Percentiles rank a stretch among this genome's conserved stretches.
These are phyloP conservation scores for Lasiurus borealis DNA, from an alignment of 2,113 vertebrate genomes.

Conservation along the genomic window DNA sequence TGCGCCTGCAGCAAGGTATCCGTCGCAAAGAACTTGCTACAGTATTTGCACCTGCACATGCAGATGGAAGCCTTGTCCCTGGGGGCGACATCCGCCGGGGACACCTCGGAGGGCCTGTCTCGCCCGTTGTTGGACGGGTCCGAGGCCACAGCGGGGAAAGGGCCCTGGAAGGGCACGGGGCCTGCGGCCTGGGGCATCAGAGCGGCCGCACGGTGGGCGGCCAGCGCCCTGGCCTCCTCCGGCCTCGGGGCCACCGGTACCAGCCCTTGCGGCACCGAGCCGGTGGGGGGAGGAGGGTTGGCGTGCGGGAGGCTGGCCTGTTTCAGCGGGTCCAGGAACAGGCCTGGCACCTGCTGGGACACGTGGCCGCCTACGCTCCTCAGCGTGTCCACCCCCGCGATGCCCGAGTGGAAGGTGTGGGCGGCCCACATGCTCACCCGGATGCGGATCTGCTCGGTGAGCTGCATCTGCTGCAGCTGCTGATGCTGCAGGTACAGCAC, in stretches of 20 bases:
- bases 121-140: slow-evolving; percentile 94
- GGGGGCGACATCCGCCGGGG: slow-evolving; percentile 87
- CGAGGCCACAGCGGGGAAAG: slow-evolving; percentile 86
- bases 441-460: slow-evolving; percentile 96
- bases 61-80: slow-evolving; percentile 87
- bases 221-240: slow-evolving; percentile 88
- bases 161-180: slow-evolving; percentile 91
- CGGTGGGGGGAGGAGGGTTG: slow-evolving; percentile 76
- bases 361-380: slow-evolving; percentile 94
- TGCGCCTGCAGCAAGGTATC: slow-evolving; percentile 98
- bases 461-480: slow-evolving; percentile 97
- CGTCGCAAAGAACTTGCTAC: slow-evolving; percentile 95
- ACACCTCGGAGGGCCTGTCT: slow-evolving; percentile 88
- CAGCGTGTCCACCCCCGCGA: slow-evolving; percentile 91
- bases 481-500: slow-evolving; percentile 96
- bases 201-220: slow-evolving; percentile 88
- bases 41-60: slow-evolving; percentile 97
- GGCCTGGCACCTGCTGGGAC: slow-evolving; percentile 95
- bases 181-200: slow-evolving; percentile 91
- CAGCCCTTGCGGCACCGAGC: slow-evolving; percentile 86
- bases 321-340: slow-evolving; percentile 93
- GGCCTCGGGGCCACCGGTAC: slow-evolving; percentile 88
- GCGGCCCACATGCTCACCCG: slow-evolving; percentile 97
- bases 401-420: slow-evolving; percentile 90
- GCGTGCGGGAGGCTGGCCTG: slow-evolving; percentile 94